Evolutionary conservation across 2,113 vertebrate genomes (phyloP), one percentile per base, ranked within the genome.

Genomic region (Ailurus styani): DNA sequence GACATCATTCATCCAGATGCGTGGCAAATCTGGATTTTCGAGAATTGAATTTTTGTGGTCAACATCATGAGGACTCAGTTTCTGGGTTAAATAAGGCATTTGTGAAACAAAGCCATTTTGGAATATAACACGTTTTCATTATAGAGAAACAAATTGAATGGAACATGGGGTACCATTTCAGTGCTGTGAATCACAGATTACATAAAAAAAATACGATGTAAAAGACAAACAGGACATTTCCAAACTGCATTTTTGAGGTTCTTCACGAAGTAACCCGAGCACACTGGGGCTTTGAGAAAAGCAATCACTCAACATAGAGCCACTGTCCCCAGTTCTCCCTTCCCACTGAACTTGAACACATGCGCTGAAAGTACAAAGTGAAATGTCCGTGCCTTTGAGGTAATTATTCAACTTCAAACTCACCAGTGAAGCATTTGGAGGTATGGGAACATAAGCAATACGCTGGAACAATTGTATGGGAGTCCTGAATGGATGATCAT

Each of bases 11-110:
- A 72, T 37, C 93, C 97, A 98, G 95, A 98, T 98, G 97, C 75
- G 57, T 97, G 93, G 85, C 95, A 96, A 98, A 98, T 97, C 95
- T 96, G 97, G 96, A 98, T 93, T 98, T 96, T 97, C 90, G 97
- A 95, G 95, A 93, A 96, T 66, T 98, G 81, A 93, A 96, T 95
- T 96, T 96, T 96, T 98, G 97, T 91, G 96, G 88, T 95, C 73
- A 96, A 68, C 90, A 95, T 91, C 87, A 90, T 29, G 94, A 90
- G 97, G 86, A 68, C 81, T 95, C 70, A 47, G 60, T 86, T 75
- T 96, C 60, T 82, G 85, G 64, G 93, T 95, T 95, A 97, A 90
- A 87, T 73, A 81, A 96, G 89, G 84, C 62, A 91, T 96, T 77
- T 97, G 66, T 72, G 68, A 83, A 86, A 96, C 75, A 90, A 96